Evolutionary conservation across 1,140 invertebrate genomes (phyloP).

Genomic region (Panagrolaimus sp.): DNA sequence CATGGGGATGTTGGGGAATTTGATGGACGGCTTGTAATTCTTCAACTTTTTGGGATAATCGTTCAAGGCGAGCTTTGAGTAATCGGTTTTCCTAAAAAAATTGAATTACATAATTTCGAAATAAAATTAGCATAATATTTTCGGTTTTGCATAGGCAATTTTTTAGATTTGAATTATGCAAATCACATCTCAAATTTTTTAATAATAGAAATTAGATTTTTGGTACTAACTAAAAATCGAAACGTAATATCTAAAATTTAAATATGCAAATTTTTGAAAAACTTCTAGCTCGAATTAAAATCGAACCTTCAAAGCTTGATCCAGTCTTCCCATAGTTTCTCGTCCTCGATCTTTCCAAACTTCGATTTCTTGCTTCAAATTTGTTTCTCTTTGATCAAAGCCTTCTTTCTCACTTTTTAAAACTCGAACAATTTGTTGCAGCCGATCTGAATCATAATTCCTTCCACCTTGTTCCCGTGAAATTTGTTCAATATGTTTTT

Average conservation of each 20-base stretch:
- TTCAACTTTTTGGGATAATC: background rate
- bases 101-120: background rate
- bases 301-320: background rate
- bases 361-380: slow-evolving; percentile 2
- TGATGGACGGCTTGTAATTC: background rate
- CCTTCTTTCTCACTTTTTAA: background rate
- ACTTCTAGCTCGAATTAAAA: background rate
- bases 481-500: slow-evolving; percentile 38
- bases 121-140: no score
- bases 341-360: background rate
- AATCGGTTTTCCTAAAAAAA: background rate
- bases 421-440: background rate
- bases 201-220: no score
- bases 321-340: background rate
- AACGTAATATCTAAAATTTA: no score
- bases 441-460: background rate
- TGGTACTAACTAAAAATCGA: no score
- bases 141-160: no score
- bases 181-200: no score
- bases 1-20: background rate
- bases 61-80: background rate
- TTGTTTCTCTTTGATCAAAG: background rate
- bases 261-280: no score
- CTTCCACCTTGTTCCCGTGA: background rate
- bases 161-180: no score